Evolutionary conservation across 2,797 vertebrate genomes (phyloP).

Genomic region (Hoplostethus mediterraneus): DNA sequence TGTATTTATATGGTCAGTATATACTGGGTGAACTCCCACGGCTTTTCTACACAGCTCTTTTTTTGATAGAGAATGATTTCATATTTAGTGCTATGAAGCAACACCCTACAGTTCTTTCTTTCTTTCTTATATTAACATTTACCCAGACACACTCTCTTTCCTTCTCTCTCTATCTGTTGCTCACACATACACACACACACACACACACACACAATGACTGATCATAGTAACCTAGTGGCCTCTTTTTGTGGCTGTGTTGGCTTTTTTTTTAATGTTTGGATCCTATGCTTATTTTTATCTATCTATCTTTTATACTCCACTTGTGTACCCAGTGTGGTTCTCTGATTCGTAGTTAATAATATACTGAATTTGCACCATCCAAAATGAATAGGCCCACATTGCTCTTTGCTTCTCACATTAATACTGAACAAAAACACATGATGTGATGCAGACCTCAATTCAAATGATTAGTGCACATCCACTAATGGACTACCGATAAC

Average conservation of each 20-base stretch:
- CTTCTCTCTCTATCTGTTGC: no score
- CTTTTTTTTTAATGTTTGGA: slow-evolving; percentile 61
- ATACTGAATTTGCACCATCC: slow-evolving; percentile 68
- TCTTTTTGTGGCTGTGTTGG: slow-evolving; percentile 26
- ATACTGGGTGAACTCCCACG: no score
- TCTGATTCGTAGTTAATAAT: slow-evolving; percentile 73
- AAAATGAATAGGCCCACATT: slow-evolving; percentile 66
- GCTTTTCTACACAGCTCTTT: no score
- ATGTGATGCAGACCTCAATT: slow-evolving; percentile 47
- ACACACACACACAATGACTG: slow-evolving; percentile 15
- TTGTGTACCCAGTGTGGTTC: slow-evolving; percentile 42
- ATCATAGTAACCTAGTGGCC: slow-evolving; percentile 9
- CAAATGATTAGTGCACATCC: slow-evolving; percentile 56
- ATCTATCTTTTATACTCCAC: slow-evolving; percentile 40
- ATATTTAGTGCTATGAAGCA: no score
- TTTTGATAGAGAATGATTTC: no score
- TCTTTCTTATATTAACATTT: no score
- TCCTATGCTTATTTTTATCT: slow-evolving; percentile 62
- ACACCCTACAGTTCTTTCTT: no score
- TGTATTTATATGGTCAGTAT: no score
- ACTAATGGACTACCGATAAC: slow-evolving; percentile 58
- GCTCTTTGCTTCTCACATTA: slow-evolving; percentile 46
- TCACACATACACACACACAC: not conserved
- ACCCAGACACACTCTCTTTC: no score
- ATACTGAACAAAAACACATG: slow-evolving; percentile 57